phyloP scores from a whole-genome alignment of 1,140 invertebrate species.

The Pseudomyrmex sp. region DNA sequence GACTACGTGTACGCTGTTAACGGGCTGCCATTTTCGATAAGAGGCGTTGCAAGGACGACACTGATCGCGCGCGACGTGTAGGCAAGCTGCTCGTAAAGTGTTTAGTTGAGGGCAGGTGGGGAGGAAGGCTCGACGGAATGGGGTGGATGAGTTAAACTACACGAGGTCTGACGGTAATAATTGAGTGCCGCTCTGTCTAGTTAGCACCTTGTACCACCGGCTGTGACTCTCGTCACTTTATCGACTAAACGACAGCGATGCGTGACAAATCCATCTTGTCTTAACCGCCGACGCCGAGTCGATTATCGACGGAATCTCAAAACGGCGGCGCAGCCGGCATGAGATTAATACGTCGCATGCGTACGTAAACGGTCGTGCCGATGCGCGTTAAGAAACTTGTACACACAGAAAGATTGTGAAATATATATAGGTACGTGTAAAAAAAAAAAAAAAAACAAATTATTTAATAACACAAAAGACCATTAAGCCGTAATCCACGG shows the following conservation, averaged over 20 bases:
- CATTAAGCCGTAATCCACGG: too few relatives aligned
- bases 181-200: conserved; percentile 85
- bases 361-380: not conserved
- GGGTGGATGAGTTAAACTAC: conserved; percentile 82
- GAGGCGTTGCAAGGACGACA: conserved; percentile 80
- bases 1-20: conserved; percentile 78
- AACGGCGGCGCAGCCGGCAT: conserved; percentile 34
- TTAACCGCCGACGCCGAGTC: conserved; percentile 74
- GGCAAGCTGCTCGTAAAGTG: conserved; percentile 85
- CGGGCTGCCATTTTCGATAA: conserved; percentile 84
- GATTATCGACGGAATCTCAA: conserved; percentile 70
- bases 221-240: conserved; percentile 81
- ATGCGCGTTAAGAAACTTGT: not conserved
- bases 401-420: not conserved
- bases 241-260: conserved; percentile 82
- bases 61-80: conserved; percentile 83
- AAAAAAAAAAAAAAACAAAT: not conserved
- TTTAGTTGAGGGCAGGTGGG: conserved; percentile 81
- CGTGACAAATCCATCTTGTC: conserved; percentile 84
- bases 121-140: conserved; percentile 72
- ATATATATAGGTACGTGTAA: not conserved
- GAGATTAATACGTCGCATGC: conserved; percentile 33
- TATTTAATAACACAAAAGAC: too few relatives aligned
- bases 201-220: conserved; percentile 78
- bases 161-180: conserved; percentile 85